phyloP scores from a whole-genome alignment of 35 echinoderm and acorn worm species.

The Chiridota heheva region DNA sequence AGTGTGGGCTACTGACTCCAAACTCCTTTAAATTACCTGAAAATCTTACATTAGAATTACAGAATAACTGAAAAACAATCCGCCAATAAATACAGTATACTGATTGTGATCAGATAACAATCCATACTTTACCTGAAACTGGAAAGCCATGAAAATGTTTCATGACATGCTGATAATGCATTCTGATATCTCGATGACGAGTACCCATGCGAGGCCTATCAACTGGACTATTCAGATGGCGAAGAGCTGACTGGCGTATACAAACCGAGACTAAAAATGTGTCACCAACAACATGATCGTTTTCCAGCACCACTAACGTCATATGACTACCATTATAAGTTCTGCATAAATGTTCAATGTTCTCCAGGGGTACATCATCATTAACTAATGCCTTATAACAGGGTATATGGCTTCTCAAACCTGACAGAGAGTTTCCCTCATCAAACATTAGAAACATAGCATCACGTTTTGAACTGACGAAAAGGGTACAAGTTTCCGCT shows the following conservation, averaged over 20 bases:
- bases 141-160: constrained; percentile 44
- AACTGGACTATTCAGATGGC: neutral
- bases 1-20: neutral
- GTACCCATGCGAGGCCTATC: constrained; percentile 11
- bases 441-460: neutral
- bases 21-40: neutral
- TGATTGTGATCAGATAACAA: neutral
- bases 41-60: neutral
- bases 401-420: neutral
- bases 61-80: neutral
- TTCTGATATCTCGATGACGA: neutral
- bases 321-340: constrained; percentile 13
- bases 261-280: constrained; percentile 36
- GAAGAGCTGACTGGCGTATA: constrained; percentile 24
- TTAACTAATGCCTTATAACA: neutral
- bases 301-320: constrained; percentile 38
- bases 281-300: neutral
- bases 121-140: constrained; percentile 43
- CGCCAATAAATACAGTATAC: neutral
- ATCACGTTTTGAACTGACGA: neutral
- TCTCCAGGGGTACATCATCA: constrained; percentile 3
- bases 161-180: constrained; percentile 39
- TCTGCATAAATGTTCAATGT: constrained; percentile 25
- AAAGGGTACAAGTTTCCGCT: neutral
- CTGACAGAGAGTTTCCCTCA: neutral